Evolutionary conservation across 2,113 vertebrate genomes (phyloP), one percentile per base, ranked within the genome.

Genomic region (Polypterus bichir): DNA sequence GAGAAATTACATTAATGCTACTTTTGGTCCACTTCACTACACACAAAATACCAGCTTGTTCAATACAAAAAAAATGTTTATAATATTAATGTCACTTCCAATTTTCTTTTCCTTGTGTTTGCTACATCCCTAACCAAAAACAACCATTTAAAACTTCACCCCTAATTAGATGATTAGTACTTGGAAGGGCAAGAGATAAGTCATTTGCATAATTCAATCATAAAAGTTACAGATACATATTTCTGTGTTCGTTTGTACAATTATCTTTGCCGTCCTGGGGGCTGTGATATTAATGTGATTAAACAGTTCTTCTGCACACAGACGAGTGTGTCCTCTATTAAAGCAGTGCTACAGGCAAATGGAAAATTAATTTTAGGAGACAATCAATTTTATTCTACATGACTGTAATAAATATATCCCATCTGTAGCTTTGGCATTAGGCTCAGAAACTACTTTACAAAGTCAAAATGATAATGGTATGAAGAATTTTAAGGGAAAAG

Each of bases 131-230:
- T 65, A 80, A 85, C 83, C 86, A 86, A 86, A 89, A 74, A 74
- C 79, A 80, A 79, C 76, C 83, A 81, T 88, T 88, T 89, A 85
- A 86, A 83, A 88, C 83, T 88, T 90, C 88, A 86, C 73, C 86
- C 80, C 82, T 91, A 92, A 92, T 92, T 89, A 92, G 83, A 89
- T 89, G 88, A 92, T 92, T 91, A 91, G 86, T 87, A 81, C 83
- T 90, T 83, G 74, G 83, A 91, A 92, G 85, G 86, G 83, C 84
- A 88, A 72, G 70, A 88, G 84, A 88, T 86, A 86, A 88, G 83
- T 84, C 64, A 92, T 92, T 89, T 91, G 81, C 89, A 92, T 92
- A 91, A 91, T 89, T 89, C 87, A 90, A 91, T 92, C 88, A 91
- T 89, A 89, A 91, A 87, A 89, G 85, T 89, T 89, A 86, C 89